phyloP scores from a whole-genome alignment of 2,888 invertebrate genomes.

The Rosalia funebris region DNA sequence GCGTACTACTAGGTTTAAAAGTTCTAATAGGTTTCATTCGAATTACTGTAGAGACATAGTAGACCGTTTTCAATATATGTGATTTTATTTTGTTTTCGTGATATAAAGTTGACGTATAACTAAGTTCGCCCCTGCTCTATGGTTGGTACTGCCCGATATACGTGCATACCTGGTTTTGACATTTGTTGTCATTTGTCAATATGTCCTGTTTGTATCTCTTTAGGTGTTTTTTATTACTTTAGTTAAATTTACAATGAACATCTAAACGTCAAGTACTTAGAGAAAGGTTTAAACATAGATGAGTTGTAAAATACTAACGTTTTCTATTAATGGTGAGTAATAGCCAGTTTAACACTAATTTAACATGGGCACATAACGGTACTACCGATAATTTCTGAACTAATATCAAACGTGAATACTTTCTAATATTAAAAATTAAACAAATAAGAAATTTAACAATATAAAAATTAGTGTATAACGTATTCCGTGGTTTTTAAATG shows the following conservation, averaged over 20 bases:
- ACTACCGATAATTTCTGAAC: slow-evolving; percentile 11
- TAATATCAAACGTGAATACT: background rate
- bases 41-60: too few species aligned
- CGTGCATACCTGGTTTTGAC: too few species aligned
- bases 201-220: slow-evolving; percentile 45
- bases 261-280: slow-evolving; percentile 18
- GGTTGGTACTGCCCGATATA: too few species aligned
- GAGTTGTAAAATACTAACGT: slow-evolving; percentile 6
- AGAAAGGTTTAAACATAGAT: slow-evolving; percentile 8
- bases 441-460: background rate
- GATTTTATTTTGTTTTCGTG: too few species aligned
- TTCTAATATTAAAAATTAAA: background rate
- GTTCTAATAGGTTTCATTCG: too few species aligned
- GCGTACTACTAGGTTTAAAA: too few species aligned
- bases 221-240: slow-evolving; percentile 35
- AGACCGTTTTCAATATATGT: too few species aligned
- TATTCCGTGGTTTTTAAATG: background rate
- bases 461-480: background rate
- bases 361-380: slow-evolving; percentile 18
- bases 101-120: too few species aligned
- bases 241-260: slow-evolving; percentile 8
- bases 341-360: slow-evolving; percentile 1
- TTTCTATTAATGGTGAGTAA: slow-evolving; percentile 11
- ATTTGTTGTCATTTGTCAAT: slow-evolving; percentile 43
- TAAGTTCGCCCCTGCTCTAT: too few species aligned